A percentile compares a stretch with the other conserved stretches of the same genome.
These are phyloP conservation scores for Sycophaga agraensis DNA, from an alignment of 1,140 invertebrate genomes.

Conservation along the genomic window DNA sequence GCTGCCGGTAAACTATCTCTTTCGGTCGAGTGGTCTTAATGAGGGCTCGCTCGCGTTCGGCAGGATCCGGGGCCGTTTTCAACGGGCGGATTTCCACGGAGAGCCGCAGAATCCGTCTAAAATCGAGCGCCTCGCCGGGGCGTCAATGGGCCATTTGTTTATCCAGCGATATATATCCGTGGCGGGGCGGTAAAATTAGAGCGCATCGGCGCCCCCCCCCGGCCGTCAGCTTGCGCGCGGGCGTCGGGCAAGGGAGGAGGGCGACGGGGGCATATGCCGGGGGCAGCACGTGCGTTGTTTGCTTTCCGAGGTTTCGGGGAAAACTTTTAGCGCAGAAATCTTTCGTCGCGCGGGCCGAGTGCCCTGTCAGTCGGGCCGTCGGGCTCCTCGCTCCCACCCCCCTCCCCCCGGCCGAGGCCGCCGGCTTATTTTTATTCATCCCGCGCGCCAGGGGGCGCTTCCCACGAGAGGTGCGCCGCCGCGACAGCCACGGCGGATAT, in stretches of 20 bases:
- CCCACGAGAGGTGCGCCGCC: too few species aligned
- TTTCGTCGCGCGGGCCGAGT: neutral
- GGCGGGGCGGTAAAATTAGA: neutral
- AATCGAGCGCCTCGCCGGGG: too few species aligned
- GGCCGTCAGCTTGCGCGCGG: neutral
- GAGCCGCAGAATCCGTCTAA: too few species aligned
- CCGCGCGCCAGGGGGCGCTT: too few species aligned
- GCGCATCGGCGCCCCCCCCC: neutral
- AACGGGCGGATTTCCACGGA: too few species aligned
- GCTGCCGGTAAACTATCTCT: too few species aligned
- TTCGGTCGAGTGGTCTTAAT: too few species aligned
- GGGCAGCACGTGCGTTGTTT: neutral
- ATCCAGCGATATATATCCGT: too few species aligned
- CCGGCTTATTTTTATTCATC: conserved; percentile 24
- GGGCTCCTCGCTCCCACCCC: neutral
- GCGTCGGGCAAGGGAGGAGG: neutral
- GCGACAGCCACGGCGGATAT: too few species aligned
- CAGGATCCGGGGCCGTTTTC: too few species aligned
- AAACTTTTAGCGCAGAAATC: conserved; percentile 22
- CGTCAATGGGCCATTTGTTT: too few species aligned
- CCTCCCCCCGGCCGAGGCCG: neutral
- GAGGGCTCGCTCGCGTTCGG: too few species aligned
- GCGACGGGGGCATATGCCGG: neutral
- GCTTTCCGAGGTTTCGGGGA: conserved; percentile 24
- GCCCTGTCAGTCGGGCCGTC: neutral